Evolutionary conservation across 2,113 vertebrate species (phyloP).

Genomic region (Prionailurus bengalensis): DNA sequence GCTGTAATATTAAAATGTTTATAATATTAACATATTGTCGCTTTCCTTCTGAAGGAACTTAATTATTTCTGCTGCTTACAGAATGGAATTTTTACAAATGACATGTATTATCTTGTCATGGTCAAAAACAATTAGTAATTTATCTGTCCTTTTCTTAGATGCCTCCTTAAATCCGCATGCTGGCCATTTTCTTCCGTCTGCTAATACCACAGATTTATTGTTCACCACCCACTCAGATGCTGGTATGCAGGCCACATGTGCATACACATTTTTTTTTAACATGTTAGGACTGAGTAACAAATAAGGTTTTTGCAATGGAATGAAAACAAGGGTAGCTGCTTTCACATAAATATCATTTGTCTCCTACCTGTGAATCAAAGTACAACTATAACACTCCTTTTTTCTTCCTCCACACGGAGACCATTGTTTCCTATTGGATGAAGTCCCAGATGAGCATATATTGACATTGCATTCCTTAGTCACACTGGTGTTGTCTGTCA

Average conservation of each 20-base stretch:
- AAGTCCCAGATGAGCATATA: conserved; percentile 49
- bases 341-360: conserved; percentile 47
- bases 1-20: background rate
- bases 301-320: background rate
- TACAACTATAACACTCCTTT: background rate
- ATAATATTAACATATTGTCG: background rate
- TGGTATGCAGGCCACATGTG: background rate
- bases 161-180: background rate
- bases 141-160: background rate
- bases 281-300: background rate
- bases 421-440: conserved; percentile 64
- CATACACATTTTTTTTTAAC: background rate
- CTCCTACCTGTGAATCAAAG: conserved; percentile 64
- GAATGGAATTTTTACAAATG: background rate
- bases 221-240: background rate
- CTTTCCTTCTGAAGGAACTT: background rate
- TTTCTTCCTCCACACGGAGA: background rate
- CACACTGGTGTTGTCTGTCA: background rate
- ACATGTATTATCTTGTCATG: background rate
- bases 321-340: background rate
- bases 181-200: background rate
- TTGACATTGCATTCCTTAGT: background rate
- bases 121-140: background rate
- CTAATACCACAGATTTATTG: background rate
- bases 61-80: background rate